Base-by-base conservation (phyloP, 2,113 vertebrate species). In the Etia nguti region DNA sequence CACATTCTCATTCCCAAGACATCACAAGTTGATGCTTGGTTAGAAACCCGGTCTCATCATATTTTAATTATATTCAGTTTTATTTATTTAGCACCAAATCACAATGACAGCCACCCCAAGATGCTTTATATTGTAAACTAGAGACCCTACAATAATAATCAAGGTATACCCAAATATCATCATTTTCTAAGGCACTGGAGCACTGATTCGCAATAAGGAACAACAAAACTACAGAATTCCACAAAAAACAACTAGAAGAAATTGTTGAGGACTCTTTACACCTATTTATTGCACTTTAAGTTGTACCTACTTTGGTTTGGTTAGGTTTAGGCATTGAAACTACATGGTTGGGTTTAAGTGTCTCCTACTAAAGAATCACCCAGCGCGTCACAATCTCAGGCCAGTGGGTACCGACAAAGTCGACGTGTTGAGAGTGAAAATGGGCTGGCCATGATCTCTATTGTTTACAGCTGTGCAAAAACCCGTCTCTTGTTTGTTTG, bases 1-100 rank as follows among this genome's bases (percentile, higher is more conserved):
- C 1, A 10, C 1, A 2, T 4, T 29, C 9, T 48, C 15, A 26
- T 29, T 48, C 13, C 68, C 22, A 75, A 48, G 6, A 16, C n/a
- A 24, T 6, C 38, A 46, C 24, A 75, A 48, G 5, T 29, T 29
- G 41, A 48, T 26, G 8, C 9, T 50, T 31, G 41, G 24, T 31
- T 18, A 75, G 24, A 75, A 48, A 29, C 6, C 22, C 0, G 2
- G 22, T 11, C 43, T 20, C 70, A 1, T 20, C 24, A 2, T 75
- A 75, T 75, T 20, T 75, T 29, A 29, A 48, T 26, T 62, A 0
- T n/a, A 62, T 7, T 62, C 34, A 0, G 34, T 36, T 60, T 7
- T 0, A 36, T 36, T 62, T 62, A 62, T 62, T 62, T 36, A n/a
- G 59, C 59, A 62, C 31, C 59, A 62, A 62, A 36, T 62, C 1